Conservation (phyloP, 2,797 vertebrate species). For the Microctenopoma stevenorrisi region DNA sequence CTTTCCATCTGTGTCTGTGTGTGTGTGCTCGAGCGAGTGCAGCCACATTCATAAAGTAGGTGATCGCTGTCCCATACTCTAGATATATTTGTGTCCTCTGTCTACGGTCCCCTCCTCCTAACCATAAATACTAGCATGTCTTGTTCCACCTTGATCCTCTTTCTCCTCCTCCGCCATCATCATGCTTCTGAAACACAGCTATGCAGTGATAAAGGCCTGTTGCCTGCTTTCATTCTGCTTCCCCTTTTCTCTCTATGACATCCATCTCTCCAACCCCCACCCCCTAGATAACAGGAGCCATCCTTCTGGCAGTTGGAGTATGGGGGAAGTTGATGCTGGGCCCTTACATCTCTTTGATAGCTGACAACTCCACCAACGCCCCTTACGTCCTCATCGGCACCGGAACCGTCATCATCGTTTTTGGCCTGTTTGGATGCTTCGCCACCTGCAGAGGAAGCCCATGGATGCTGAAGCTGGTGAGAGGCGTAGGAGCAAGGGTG, state of each 20-base stretch:
- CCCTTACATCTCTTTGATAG: constrained; percentile 97
- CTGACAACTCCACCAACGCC: constrained; percentile 98
- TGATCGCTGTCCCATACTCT: constrained; percentile 64
- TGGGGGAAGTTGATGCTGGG: constrained; percentile 98
- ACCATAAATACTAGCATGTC: constrained; percentile 69
- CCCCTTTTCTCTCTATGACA: constrained; percentile 28
- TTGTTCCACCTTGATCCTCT: constrained; percentile 70
- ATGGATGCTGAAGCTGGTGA: constrained; percentile 99
- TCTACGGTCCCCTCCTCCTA: constrained; percentile 60
- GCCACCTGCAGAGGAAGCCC: constrained; percentile 98
- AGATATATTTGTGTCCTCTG: constrained; percentile 61
- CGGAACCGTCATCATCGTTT: constrained; percentile 96
- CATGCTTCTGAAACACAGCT: constrained; percentile 43
- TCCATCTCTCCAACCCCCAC: constrained; percentile 7
- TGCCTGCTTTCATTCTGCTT: constrained; percentile 48
- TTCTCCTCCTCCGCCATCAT: constrained; percentile 24
- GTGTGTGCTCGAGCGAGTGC: constrained; percentile 21
- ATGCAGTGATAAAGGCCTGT: constrained; percentile 55
- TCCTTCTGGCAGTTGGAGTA: constrained; percentile 95
- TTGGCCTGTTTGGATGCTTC: constrained; percentile 98
- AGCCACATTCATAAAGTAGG: constrained; percentile 64
- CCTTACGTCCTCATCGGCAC: constrained; percentile 98
- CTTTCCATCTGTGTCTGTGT: constrained; percentile 1
- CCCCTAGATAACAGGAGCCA: constrained; percentile 95
- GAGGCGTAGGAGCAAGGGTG: constrained; percentile 38